Base-by-base conservation (phyloP, 2,797 vertebrate species). In the Remorina albescens region DNA sequence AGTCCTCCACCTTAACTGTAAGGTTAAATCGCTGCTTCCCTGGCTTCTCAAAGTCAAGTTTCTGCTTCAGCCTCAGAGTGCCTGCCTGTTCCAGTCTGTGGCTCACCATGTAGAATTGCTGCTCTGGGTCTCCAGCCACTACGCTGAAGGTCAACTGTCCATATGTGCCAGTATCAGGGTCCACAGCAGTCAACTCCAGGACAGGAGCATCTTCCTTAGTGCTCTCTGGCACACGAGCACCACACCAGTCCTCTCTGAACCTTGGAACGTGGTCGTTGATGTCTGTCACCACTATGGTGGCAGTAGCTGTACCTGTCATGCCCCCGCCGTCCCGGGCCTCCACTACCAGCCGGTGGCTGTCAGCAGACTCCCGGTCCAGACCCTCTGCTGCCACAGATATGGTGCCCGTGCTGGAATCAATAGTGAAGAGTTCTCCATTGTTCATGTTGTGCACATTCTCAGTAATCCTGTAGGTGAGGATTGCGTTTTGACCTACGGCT, bases 261-360 rank as follows among this genome's bases (percentile, higher is more conserved):
- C 80, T 93, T 0, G 96, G 96, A 11, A 92, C 70, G 0, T 97
- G 95, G 76, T 98, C 96, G 5, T 97, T 98, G 72, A 96, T 58
- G 0, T 97, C 97, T 1, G 90, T 91, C 26, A 97, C 79, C 41
- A 86, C 75, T 30, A 98, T 37, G 0, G 95, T 95, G 53, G 93
- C 94, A 0, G 96, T 97, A 3, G 92, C 96, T 0, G 96, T 97
- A 10, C 95, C 96, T 0, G 83, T 93, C 85, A 97, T 93, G 2
- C 96, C 95, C 12, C 96, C 96, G 0, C 96, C 97, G 30, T 98
- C 97, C 74, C 92, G 91, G 46, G 95, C 96, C 90, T 97, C 96
- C 19, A 97, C 93, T 18, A 93, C 91, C 61, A 97, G 76, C 19
- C 77, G 86, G 62, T 96, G 95, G 11, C 67, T 92, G 23, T 94